These are phyloP conservation scores for Eclectus roratus DNA, from an alignment of 2,113 vertebrate species.

Conservation along the genomic window DNA sequence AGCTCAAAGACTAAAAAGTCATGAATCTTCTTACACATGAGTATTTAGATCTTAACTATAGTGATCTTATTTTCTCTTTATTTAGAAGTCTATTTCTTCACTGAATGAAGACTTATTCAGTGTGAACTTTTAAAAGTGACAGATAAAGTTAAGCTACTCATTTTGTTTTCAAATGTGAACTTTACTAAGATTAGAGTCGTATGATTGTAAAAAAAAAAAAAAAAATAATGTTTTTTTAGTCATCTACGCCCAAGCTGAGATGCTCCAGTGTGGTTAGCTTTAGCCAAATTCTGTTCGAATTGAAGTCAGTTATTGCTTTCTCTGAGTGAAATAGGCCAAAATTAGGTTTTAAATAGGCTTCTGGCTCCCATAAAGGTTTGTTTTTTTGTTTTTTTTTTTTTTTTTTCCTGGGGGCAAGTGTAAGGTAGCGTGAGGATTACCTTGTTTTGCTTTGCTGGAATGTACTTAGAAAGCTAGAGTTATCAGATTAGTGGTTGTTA, in stretches of 20 bases:
- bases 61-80: not conserved
- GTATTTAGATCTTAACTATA: not conserved
- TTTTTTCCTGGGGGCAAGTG: slow-evolving; percentile 24
- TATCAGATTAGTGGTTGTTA: slow-evolving; percentile 9
- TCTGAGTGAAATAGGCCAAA: not conserved
- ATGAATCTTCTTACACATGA: not conserved
- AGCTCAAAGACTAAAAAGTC: not conserved
- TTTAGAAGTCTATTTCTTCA: not conserved
- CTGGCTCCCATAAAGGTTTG: not conserved
- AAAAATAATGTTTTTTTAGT: not conserved
- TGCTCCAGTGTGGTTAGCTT: not conserved
- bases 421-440: slow-evolving; percentile 18
- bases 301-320: not conserved
- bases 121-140: not conserved
- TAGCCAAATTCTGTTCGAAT: not conserved
- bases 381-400: not conserved
- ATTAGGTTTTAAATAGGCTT: not conserved
- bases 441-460: slow-evolving; percentile 45
- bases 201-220: not conserved
- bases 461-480: not conserved
- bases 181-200: not conserved
- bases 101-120: not conserved
- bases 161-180: not conserved
- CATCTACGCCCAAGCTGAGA: not conserved
- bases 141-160: not conserved